A percentile compares a stretch with the other conserved stretches of the same genome.
Evolutionary conservation across 2,888 invertebrate genomes (phyloP).

Genomic region (Trisateles emortualis): DNA sequence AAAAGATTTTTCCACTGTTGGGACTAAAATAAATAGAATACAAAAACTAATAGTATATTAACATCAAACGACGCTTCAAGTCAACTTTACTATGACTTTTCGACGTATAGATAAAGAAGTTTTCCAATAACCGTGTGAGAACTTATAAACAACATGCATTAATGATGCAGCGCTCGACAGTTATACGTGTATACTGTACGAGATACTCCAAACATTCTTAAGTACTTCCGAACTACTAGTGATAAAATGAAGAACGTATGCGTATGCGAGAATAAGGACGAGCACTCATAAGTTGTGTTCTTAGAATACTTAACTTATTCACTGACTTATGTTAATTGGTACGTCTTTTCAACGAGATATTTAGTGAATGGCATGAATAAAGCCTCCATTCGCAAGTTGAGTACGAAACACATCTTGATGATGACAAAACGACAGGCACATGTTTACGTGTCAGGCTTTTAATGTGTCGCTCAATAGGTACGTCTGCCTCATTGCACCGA

Average conservation of each 20-base stretch:
- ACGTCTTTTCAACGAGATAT: slow-evolving; percentile 8
- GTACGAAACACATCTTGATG: slow-evolving; percentile 20
- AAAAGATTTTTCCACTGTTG: not conserved
- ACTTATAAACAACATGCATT: slow-evolving; percentile 48
- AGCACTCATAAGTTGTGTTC: slow-evolving; percentile 16
- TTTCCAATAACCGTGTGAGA: slow-evolving; percentile 42
- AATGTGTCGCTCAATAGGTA: slow-evolving; percentile 53
- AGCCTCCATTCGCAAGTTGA: slow-evolving; percentile 16
- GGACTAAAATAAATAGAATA: not conserved
- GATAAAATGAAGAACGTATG: slow-evolving; percentile 36
- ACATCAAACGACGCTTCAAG: slow-evolving; percentile 4
- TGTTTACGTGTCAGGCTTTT: slow-evolving; percentile 47
- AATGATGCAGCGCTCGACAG: slow-evolving; percentile 44
- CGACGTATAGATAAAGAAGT: slow-evolving; percentile 29
- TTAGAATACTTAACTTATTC: slow-evolving; percentile 3
- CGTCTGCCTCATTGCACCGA: slow-evolving; percentile 56
- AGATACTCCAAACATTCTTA: slow-evolving; percentile 40
- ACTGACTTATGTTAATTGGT: slow-evolving; percentile 16
- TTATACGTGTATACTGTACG: slow-evolving; percentile 32
- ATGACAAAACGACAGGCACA: slow-evolving; percentile 39
- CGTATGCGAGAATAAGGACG: slow-evolving; percentile 18
- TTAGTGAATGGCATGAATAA: slow-evolving; percentile 17
- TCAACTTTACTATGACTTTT: not conserved
- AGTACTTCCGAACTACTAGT: slow-evolving; percentile 38
- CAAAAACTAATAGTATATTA: not conserved